Conservation (phyloP, 2,888 invertebrate species). For the Himalopsyche japonica region DNA sequence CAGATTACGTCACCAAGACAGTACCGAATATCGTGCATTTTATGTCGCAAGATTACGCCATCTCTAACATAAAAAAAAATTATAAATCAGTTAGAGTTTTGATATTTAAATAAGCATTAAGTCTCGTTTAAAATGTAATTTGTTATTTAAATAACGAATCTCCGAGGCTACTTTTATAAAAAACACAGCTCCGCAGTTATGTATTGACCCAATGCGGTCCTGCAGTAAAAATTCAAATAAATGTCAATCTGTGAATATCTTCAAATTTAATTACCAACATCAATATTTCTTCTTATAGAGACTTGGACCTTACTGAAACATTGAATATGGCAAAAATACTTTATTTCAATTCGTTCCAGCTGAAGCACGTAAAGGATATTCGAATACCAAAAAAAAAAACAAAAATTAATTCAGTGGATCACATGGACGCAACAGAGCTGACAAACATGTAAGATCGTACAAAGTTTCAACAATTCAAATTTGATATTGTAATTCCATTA, state of each 20-base stretch:
- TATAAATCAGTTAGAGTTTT: slow-evolving; percentile 19
- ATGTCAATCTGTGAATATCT: not conserved
- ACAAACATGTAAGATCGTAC: no score
- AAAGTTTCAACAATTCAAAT: no score
- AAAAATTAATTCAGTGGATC: no score
- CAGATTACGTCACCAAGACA: no score
- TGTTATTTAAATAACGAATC: slow-evolving; percentile 35
- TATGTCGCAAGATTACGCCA: not conserved
- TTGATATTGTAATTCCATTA: no score
- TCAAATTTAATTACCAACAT: not conserved
- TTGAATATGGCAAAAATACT: no score
- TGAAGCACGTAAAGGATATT: no score
- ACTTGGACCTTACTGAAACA: no score
- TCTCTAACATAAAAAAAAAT: not conserved
- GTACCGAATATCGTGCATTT: not conserved
- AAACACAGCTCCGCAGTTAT: not conserved
- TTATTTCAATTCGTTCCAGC: no score
- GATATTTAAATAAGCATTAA: slow-evolving; percentile 30
- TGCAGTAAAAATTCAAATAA: not conserved
- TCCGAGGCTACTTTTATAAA: slow-evolving; percentile 3
- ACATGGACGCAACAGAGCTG: no score
- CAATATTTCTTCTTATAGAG: no score
- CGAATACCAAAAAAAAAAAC: no score
- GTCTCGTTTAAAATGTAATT: slow-evolving; percentile 32
- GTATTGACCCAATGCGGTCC: not conserved